These are phyloP conservation scores for Eriocheir sinensis DNA, from an alignment of 1,140 invertebrate genomes.

Conservation along the genomic window DNA sequence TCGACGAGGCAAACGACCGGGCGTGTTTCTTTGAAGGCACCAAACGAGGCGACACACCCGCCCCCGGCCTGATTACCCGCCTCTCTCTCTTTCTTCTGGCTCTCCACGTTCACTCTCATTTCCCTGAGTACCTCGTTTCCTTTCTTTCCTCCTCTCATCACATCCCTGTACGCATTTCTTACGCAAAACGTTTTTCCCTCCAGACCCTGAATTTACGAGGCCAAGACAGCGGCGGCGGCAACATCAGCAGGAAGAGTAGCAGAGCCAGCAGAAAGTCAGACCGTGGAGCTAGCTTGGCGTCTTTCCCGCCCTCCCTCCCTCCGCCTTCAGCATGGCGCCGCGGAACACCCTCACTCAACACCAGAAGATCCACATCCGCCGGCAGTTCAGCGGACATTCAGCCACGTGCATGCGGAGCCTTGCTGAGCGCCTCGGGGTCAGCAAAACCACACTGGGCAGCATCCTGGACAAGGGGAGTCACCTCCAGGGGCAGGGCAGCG, in stretches of 20 bases:
- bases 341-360: not conserved
- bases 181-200: not conserved
- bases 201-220: not conserved
- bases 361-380: constrained; percentile 33
- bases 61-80: too few species aligned
- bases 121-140: not conserved
- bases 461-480: not conserved
- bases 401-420: constrained; percentile 30
- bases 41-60: too few species aligned
- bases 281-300: not conserved
- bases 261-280: constrained; percentile 5
- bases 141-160: too few species aligned
- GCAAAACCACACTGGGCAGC: not conserved
- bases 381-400: constrained; percentile 24
- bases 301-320: not conserved
- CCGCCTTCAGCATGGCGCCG: constrained; percentile 43
- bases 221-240: not conserved
- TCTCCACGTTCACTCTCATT: too few species aligned
- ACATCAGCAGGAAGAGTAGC: too few species aligned
- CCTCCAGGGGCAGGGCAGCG: not conserved
- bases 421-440: not conserved
- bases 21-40: too few species aligned
- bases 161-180: too few species aligned
- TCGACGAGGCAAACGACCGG: too few species aligned
- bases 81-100: too few species aligned